Evolutionary conservation across 2,888 invertebrate species (phyloP).

Genomic region (Formica aserva): DNA sequence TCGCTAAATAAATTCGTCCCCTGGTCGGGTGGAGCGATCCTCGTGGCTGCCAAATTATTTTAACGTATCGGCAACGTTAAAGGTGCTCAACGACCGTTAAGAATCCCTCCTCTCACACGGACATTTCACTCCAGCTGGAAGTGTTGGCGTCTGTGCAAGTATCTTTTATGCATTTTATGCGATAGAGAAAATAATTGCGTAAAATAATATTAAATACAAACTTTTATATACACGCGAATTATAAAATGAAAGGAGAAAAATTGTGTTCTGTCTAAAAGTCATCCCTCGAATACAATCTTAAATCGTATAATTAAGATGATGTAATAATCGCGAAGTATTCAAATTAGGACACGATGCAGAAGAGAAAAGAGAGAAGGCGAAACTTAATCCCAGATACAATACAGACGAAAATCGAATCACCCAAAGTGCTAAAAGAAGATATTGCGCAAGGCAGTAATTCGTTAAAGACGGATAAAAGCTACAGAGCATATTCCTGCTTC

Average conservation of each 20-base stretch:
- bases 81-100: background rate
- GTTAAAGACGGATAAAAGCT: background rate
- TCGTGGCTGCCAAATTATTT: constrained; percentile 56
- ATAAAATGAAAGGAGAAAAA: background rate
- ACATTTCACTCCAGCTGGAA: constrained; percentile 1
- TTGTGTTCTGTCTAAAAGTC: background rate
- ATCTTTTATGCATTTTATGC: background rate
- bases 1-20: constrained; percentile 73
- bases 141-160: background rate
- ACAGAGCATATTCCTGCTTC: background rate
- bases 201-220: background rate
- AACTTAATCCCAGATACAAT: background rate
- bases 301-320: background rate
- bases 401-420: background rate
- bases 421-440: background rate
- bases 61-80: constrained; percentile 27
- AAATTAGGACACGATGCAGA: background rate
- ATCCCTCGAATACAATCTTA: background rate
- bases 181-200: background rate
- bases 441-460: background rate
- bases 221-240: background rate
- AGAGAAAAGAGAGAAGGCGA: background rate
- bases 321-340: background rate
- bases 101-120: background rate
- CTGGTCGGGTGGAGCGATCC: constrained; percentile 24